Evolutionary conservation across 2,888 invertebrate genomes (phyloP).

Genomic region (Eupeodes latifasciatus): DNA sequence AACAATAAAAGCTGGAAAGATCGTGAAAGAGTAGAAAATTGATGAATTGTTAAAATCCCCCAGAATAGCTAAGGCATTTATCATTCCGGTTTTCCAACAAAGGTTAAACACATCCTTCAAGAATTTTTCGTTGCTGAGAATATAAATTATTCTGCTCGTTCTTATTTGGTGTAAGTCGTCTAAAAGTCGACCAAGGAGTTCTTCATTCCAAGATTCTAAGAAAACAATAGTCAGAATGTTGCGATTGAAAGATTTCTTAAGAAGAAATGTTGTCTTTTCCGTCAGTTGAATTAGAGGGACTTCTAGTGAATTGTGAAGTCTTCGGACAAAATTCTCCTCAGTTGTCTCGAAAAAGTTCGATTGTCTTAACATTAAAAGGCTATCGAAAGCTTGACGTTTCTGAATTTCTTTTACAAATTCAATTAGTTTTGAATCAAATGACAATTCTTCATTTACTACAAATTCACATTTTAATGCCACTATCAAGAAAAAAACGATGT

Average conservation of each 20-base stretch:
- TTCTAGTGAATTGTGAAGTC: not conserved
- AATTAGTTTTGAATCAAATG: not conserved
- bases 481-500: no score
- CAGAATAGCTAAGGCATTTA: conserved; percentile 52
- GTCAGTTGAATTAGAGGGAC: not conserved
- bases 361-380: not conserved
- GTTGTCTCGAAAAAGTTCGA: not conserved
- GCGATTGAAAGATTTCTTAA: conserved; percentile 74
- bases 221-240: conserved; percentile 77
- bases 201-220: conserved; percentile 74
- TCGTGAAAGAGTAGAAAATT: conserved; percentile 24
- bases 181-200: conserved; percentile 73
- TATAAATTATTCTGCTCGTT: conserved; percentile 78
- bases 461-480: not conserved
- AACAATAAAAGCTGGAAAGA: conserved; percentile 11
- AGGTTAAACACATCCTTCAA: conserved; percentile 21
- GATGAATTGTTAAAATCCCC: conserved; percentile 1
- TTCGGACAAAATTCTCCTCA: not conserved
- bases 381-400: not conserved
- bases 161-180: conserved; percentile 78
- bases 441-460: not conserved
- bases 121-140: conserved; percentile 52
- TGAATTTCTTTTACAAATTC: not conserved
- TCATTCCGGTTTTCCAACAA: conserved; percentile 38
- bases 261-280: conserved; percentile 50